Base-by-base conservation (phyloP, 2,888 invertebrate species). In the Melolontha melolontha region DNA sequence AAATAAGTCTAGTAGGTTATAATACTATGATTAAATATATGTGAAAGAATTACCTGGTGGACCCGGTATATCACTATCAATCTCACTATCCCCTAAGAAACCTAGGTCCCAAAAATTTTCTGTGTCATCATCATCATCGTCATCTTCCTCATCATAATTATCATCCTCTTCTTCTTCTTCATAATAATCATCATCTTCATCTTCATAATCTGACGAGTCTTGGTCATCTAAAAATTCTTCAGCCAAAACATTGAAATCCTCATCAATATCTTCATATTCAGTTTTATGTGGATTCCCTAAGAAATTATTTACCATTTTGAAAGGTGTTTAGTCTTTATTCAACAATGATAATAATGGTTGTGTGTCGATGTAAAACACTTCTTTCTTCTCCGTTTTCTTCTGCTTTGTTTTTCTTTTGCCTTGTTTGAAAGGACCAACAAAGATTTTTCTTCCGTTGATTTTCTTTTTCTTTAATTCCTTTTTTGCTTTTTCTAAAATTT, bases 381-480 rank as follows among this genome's bases (percentile, higher is more conserved):
- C 59, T 34, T 47, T 6, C 2, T 34, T 34, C 34, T 34, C 10
- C 4, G 22, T 22, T 22, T 22, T 22, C 6, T 34, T 34, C 7
- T 34, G 8, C 7, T 64, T 52, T 10, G 41, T 12, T 17, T 50
- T 64, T 29, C 10, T 67, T 47, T 59, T 44, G 4, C 51, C 22
- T 16, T 69, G 66, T 17, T 42, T 64, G 54, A 54, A 63, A 10
- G 63, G 16, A 7, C 59, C 47, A 10, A 59, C 39, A 16, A 62
- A 27, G 11, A 70, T 59, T 17, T 70, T 70, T 44, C 62, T 70
- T n/a, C 68, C 68, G 65, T 70, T 63, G 29, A 70, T 62, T 11
- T 50, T 39, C 40, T 68, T 65, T 16, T 41, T 44, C 47, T 50
- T 54, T 8, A 70, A 14, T 12, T 64, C 62, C 8, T 59, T 52